Conservation (phyloP, 2,888 invertebrate species). For the Arrhopalites spinosus region DNA sequence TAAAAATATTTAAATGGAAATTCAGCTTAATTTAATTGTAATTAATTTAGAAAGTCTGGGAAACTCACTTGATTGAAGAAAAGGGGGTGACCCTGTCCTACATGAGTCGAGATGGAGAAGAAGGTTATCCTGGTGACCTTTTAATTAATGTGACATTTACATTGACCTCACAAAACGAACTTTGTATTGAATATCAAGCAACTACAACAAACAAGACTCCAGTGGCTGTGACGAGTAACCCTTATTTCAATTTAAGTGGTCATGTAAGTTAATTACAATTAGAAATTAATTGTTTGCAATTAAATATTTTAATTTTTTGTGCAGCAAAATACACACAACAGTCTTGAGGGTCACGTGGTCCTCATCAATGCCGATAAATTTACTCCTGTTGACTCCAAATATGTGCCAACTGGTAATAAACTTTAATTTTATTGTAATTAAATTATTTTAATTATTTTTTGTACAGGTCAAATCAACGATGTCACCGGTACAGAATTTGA, state of each 20-base stretch:
- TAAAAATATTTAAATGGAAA: constrained; percentile 49
- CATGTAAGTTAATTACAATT: constrained; percentile 69
- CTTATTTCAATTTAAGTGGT: constrained; percentile 90
- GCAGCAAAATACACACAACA: constrained; percentile 56
- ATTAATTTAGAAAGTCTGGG: not conserved
- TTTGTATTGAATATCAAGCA: constrained; percentile 76
- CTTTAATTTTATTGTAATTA: constrained; percentile 39
- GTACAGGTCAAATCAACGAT: constrained; percentile 69
- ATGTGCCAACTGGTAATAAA: constrained; percentile 71
- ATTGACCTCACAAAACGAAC: constrained; percentile 72
- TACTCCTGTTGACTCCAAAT: constrained; percentile 71
- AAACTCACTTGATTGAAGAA: constrained; percentile 57
- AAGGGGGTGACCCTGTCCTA: constrained; percentile 72
- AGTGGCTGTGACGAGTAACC: constrained; percentile 83
- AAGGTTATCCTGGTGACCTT: constrained; percentile 86
- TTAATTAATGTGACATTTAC: constrained; percentile 72
- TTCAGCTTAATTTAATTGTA: not conserved
- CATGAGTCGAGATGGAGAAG: constrained; percentile 76
- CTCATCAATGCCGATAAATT: constrained; percentile 76
- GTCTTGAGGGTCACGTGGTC: not conserved
- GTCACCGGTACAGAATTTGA: constrained; percentile 76
- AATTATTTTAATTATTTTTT: constrained; percentile 10
- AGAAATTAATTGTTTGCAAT: constrained; percentile 58
- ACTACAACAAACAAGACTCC: constrained; percentile 77
- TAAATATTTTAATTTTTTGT: not conserved